Percentiles rank a stretch among this genome's conserved stretches.
phyloP scores from a whole-genome alignment of 2,888 invertebrate species.

The Toxonevra muliebris region DNA sequence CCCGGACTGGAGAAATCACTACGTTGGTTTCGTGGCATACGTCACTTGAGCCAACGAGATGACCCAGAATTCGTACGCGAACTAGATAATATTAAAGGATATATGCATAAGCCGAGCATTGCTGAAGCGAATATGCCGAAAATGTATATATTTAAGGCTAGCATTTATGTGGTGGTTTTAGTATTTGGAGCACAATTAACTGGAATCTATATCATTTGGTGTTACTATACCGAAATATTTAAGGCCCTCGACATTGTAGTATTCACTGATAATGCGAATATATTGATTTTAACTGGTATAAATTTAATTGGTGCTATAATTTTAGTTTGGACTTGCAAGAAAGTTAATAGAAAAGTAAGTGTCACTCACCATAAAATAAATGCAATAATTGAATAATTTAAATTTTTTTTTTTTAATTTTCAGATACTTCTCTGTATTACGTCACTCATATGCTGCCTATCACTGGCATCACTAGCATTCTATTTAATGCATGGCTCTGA shows the following conservation, averaged over 20 bases:
- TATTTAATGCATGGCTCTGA: constrained; percentile 40
- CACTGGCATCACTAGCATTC: constrained; percentile 45
- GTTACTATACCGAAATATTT: constrained; percentile 52
- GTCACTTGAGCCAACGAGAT: constrained; percentile 53
- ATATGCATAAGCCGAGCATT: constrained; percentile 28
- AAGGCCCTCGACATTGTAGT: constrained; percentile 29
- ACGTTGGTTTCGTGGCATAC: constrained; percentile 60
- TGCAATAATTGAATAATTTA: neutral
- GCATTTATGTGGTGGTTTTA: constrained; percentile 48
- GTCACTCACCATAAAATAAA: neutral
- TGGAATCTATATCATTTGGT: constrained; percentile 56
- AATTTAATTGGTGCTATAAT: constrained; percentile 49
- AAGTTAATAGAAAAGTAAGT: constrained; percentile 7
- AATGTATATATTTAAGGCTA: constrained; percentile 20
- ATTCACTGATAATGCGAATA: constrained; percentile 41
- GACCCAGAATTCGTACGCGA: constrained; percentile 52
- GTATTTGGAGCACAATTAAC: constrained; percentile 53
- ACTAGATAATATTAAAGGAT: constrained; percentile 45
- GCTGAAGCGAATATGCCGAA: constrained; percentile 15
- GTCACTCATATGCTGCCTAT: constrained; percentile 46
- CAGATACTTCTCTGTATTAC: constrained; percentile 52
- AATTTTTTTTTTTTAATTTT: constrained; percentile 4
- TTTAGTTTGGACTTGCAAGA: constrained; percentile 8
- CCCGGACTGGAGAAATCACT: constrained; percentile 55
- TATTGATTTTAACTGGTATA: constrained; percentile 49